Evolutionary conservation across 2,113 vertebrate genomes (phyloP), one percentile per base, ranked within the genome.

Genomic region (Polyodon spathula): DNA sequence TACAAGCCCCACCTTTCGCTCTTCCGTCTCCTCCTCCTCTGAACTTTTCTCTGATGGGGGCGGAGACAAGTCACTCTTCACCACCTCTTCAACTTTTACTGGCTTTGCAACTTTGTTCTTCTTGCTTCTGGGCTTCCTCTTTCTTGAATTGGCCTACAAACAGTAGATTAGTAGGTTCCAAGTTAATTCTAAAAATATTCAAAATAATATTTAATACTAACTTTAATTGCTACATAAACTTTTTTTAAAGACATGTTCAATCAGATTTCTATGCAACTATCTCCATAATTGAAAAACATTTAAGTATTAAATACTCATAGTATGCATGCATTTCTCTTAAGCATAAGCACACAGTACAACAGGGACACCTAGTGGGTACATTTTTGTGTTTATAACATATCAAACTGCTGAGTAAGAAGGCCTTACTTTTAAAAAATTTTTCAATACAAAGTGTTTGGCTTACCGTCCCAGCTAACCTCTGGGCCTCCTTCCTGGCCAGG

Each of bases 401-500:
- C n/a, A n/a, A n/a, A n/a, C n/a, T n/a, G n/a, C n/a, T n/a, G n/a
- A n/a, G n/a, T n/a, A n/a, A n/a, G n/a, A n/a, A n/a, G n/a, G n/a
- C n/a, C n/a, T n/a, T n/a, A n/a, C n/a, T 56, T 46, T 37, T 1
- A 15, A 62, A 66, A 15, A 62, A 66, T 38, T 1, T 0, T 3
- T 37, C n/a, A n/a, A n/a, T n/a, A 61, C 11, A 27, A 54, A 54
- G 27, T 9, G 27, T 66, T 73, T 46, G 62, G 88, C 93, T 87
- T 81, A 98, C 94, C 40, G 74, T 80, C 59, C 92, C 93, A 58
- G 90, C 81, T 74, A 93, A 90, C 62, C 92, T 90, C 78, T 93
- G 92, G 51, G 92, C 92, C 82, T 98, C 94, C 66, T 88, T 97
- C 67, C 86, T 94, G 66, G 92, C 92, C 73, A 99, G 84, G 70